Conservation (phyloP, 2,888 invertebrate species). For the Endotricha flammealis region DNA sequence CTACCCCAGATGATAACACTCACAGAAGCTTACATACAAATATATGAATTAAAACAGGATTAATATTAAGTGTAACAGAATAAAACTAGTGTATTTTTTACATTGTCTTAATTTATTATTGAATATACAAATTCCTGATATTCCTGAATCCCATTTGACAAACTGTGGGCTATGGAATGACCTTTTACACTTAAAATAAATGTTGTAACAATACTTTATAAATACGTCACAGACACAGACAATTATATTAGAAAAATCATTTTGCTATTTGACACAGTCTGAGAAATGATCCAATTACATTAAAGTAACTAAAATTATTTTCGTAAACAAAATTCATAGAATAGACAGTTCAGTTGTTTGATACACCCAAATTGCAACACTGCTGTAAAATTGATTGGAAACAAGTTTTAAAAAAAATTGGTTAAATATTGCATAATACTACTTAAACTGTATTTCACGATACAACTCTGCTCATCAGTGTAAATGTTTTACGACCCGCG, state of each 20-base stretch:
- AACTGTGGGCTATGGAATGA: constrained; percentile 52
- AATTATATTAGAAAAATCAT: constrained; percentile 40
- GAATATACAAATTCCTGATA: constrained; percentile 60
- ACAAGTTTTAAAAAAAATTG: too few relatives aligned
- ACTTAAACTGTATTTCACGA: too few relatives aligned
- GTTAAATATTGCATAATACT: too few relatives aligned
- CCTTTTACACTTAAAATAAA: constrained; percentile 44
- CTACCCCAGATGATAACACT: constrained; percentile 99
- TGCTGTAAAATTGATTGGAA: not conserved
- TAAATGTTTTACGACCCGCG: too few relatives aligned
- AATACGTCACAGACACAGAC: constrained; percentile 37
- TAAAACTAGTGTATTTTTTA: constrained; percentile 28
- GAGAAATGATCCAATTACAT: constrained; percentile 30
- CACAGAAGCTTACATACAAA: constrained; percentile 98
- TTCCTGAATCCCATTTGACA: constrained; percentile 40
- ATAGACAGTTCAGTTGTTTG: constrained; percentile 17
- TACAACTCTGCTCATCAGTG: too few relatives aligned
- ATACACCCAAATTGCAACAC: not conserved
- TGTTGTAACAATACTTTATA: constrained; percentile 36
- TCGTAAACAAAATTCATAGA: constrained; percentile 15
- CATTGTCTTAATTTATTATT: constrained; percentile 38
- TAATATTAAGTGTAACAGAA: constrained; percentile 18
- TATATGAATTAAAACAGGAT: constrained; percentile 81
- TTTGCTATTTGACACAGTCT: constrained; percentile 52
- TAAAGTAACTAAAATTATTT: constrained; percentile 13